A percentile compares a stretch with the other conserved stretches of the same genome.
Evolutionary conservation across 2,797 vertebrate species (phyloP).

Genomic region (Anguilla anguilla): DNA sequence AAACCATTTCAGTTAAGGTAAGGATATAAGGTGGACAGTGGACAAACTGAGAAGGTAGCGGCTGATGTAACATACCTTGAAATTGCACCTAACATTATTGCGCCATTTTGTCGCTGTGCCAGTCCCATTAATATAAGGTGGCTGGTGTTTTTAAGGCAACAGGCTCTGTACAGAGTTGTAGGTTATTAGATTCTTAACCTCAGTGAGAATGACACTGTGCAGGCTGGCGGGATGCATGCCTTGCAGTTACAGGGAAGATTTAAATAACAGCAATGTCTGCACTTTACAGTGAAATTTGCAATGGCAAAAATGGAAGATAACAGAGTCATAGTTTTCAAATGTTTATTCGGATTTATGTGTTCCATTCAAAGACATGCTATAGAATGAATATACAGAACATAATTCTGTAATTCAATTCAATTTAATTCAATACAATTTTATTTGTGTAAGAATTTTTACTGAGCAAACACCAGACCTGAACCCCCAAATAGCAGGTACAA

Average conservation of each 20-base stretch:
- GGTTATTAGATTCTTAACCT: background rate
- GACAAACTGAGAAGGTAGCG: background rate
- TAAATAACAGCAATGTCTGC: background rate
- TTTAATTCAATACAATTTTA: too few relatives aligned
- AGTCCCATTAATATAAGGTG: background rate
- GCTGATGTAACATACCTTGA: background rate
- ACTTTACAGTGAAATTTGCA: background rate
- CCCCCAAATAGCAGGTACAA: too few relatives aligned
- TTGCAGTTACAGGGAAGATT: background rate
- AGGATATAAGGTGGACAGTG: background rate
- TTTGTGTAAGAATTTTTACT: too few relatives aligned
- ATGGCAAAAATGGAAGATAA: background rate
- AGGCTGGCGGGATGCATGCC: background rate
- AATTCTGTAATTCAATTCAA: background rate
- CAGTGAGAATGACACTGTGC: background rate
- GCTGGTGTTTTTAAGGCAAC: background rate
- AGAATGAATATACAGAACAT: background rate
- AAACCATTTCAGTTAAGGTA: background rate
- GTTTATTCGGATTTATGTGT: background rate
- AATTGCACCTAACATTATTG: background rate
- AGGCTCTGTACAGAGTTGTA: background rate
- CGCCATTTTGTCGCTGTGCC: background rate
- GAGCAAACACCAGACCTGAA: too few relatives aligned
- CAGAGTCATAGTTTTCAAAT: background rate
- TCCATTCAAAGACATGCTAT: background rate